Conservation (phyloP, 2,888 invertebrate species). For the Drosophila fungiperda region DNA sequence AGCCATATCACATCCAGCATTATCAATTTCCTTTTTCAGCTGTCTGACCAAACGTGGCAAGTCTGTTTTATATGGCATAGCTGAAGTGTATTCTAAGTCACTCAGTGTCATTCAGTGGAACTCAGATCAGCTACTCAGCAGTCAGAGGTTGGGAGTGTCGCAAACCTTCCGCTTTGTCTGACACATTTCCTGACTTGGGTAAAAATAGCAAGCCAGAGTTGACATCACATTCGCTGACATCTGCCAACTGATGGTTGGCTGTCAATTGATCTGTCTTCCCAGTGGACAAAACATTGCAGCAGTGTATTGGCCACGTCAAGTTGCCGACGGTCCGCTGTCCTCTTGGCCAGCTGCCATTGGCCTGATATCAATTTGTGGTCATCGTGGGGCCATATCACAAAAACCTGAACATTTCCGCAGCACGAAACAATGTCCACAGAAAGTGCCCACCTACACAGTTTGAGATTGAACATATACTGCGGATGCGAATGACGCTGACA, state of each 20-base stretch:
- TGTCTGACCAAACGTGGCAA: constrained; percentile 25
- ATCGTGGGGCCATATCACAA: constrained; percentile 41
- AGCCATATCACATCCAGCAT: background rate
- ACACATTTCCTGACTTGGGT: constrained; percentile 36
- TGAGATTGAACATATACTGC: background rate
- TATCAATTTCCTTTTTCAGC: constrained; percentile 26
- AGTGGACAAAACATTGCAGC: constrained; percentile 6
- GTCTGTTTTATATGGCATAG: background rate
- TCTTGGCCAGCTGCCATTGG: constrained; percentile 20
- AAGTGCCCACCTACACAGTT: background rate
- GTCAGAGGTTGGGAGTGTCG: constrained; percentile 16
- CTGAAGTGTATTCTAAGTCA: constrained; percentile 11
- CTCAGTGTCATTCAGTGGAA: constrained; percentile 12
- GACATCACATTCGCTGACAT: constrained; percentile 44
- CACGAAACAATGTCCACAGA: constrained; percentile 2
- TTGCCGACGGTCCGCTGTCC: constrained; percentile 27
- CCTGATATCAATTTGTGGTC: constrained; percentile 72
- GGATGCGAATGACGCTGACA: constrained; percentile 56
- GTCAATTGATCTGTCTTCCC: constrained; percentile 35
- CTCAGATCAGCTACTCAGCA: constrained; percentile 10
- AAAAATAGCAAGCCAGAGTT: constrained; percentile 44
- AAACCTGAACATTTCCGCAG: constrained; percentile 50
- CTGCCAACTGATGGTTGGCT: constrained; percentile 23
- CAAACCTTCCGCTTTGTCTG: constrained; percentile 45
- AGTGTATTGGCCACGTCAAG: constrained; percentile 17